Evolutionary conservation across 2,888 invertebrate genomes (phyloP).

Genomic region (Amphipyra berbera): DNA sequence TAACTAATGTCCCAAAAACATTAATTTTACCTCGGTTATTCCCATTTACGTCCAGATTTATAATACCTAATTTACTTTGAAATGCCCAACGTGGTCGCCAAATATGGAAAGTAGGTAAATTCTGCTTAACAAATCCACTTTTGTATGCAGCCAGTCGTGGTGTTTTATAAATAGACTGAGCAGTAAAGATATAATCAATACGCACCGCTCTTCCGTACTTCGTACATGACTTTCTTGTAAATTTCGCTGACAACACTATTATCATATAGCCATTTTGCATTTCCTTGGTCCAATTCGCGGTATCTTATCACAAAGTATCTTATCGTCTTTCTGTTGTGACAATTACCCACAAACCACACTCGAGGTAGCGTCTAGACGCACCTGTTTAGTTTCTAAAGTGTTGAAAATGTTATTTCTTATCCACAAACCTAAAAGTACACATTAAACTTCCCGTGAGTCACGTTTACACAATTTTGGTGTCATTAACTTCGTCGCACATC

Average conservation of each 20-base stretch:
- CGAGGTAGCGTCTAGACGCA: slow-evolving; percentile 8
- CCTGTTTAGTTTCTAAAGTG: slow-evolving; percentile 21
- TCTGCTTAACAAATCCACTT: not conserved
- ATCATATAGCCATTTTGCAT: slow-evolving; percentile 59
- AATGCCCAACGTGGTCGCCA: not conserved
- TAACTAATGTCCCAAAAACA: no score
- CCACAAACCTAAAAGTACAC: not conserved
- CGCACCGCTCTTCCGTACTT: not conserved
- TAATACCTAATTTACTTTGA: not conserved
- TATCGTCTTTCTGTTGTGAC: slow-evolving; percentile 43
- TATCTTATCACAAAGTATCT: slow-evolving; percentile 76
- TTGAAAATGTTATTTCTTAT: slow-evolving; percentile 13
- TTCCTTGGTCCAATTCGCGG: slow-evolving; percentile 78
- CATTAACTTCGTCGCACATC: slow-evolving; percentile 6
- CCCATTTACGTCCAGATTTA: no score
- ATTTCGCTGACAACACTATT: not conserved
- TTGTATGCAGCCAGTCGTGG: not conserved
- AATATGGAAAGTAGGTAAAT: not conserved
- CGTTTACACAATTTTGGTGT: slow-evolving; percentile 13
- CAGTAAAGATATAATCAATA: not conserved
- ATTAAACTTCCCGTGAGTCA: slow-evolving; percentile 37
- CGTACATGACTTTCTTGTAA: not conserved
- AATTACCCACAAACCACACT: slow-evolving; percentile 35
- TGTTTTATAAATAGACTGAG: not conserved
- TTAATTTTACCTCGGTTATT: no score